Evolutionary conservation across 2,113 vertebrate genomes (phyloP).

Genomic region (Chionis minor): DNA sequence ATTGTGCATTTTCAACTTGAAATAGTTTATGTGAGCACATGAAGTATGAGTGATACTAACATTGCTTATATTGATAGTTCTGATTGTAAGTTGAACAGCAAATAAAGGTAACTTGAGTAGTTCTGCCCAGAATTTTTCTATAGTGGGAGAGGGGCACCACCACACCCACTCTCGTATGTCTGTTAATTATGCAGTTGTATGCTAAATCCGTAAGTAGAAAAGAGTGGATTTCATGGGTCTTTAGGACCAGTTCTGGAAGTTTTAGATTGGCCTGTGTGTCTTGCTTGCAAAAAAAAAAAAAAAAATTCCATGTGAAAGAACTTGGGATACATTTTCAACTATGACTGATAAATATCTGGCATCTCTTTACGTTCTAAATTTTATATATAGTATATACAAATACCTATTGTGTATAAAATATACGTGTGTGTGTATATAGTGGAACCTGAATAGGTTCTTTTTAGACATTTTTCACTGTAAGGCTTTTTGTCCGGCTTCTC

Average conservation of each 20-base stretch:
- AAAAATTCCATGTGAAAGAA: not conserved
- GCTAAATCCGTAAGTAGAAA: not conserved
- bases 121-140: constrained; percentile 6
- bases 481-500: not conserved
- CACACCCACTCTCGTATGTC: not conserved
- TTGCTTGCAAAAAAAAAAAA: not conserved
- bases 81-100: not conserved
- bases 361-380: not conserved
- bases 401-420: not conserved
- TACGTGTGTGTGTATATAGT: not conserved
- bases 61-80: not conserved
- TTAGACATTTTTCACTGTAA: not conserved
- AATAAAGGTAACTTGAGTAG: not conserved
- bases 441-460: not conserved
- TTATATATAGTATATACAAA: not conserved
- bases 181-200: not conserved
- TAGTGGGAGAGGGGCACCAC: not conserved
- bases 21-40: not conserved
- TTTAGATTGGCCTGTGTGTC: not conserved
- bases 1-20: not conserved
- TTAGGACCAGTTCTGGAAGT: not conserved
- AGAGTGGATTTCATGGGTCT: not conserved
- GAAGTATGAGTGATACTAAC: not conserved
- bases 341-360: not conserved
- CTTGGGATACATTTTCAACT: not conserved